phyloP scores from a whole-genome alignment of 2,888 invertebrate genomes.

The Pseudolycoriella hygida region DNA sequence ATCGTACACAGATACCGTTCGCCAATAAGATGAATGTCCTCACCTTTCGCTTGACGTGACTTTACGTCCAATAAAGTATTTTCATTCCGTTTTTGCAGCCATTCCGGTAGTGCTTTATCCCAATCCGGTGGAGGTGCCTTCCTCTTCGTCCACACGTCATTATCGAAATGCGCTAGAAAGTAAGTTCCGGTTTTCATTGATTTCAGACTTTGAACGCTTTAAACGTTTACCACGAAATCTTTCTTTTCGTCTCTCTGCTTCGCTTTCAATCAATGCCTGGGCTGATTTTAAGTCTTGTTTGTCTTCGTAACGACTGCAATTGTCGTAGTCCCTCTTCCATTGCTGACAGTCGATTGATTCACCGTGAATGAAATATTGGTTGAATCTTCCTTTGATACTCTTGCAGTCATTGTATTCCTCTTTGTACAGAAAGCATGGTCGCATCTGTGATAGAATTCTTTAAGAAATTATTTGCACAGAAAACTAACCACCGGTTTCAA shows the following conservation, averaged over 20 bases:
- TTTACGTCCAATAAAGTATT: constrained; percentile 45
- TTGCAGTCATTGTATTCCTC: constrained; percentile 69
- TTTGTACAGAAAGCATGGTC: constrained; percentile 60
- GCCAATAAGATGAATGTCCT: constrained; percentile 13
- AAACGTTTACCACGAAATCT: constrained; percentile 37
- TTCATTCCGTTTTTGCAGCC: constrained; percentile 48
- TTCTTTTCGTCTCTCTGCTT: constrained; percentile 40
- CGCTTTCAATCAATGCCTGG: constrained; percentile 48
- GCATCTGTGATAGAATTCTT: constrained; percentile 35
- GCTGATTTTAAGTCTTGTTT: constrained; percentile 42
- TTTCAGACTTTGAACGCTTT: no score
- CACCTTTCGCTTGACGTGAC: constrained; percentile 40
- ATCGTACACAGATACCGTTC: constrained; percentile 15
- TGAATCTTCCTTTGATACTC: constrained; percentile 54
- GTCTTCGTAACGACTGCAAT: constrained; percentile 51
- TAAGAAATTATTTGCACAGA: no score
- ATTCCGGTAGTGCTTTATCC: constrained; percentile 62
- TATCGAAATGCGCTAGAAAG: constrained; percentile 40
- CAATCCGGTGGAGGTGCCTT: constrained; percentile 60
- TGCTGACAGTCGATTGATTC: constrained; percentile 51
- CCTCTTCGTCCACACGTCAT: constrained; percentile 66
- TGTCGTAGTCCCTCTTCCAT: constrained; percentile 62
- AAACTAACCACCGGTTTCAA: no score
- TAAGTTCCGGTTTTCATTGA: no score
- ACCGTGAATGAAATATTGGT: constrained; percentile 74